These are phyloP conservation scores for Echinops telfairi DNA, from an alignment of 2,113 vertebrate genomes.

Conservation along the genomic window DNA sequence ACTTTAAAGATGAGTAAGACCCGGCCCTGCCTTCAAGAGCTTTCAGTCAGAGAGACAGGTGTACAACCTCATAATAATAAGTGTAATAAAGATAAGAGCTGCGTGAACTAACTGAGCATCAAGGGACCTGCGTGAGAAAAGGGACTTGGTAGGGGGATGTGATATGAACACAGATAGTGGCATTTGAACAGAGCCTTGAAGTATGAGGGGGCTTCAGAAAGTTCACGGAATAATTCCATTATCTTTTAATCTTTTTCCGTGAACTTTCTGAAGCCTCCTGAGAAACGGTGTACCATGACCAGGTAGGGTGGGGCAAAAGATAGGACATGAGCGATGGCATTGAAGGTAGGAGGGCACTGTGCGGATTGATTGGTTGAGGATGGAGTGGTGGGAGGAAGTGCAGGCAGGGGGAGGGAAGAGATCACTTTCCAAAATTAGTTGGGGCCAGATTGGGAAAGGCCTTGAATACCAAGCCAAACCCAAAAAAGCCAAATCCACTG, in stretches of 20 bases:
- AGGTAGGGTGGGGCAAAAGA: background rate
- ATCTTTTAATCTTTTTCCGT: too few species aligned
- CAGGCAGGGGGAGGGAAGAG: too few species aligned
- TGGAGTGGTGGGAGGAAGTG: too few species aligned
- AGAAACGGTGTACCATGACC: too few species aligned
- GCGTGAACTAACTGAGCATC: background rate
- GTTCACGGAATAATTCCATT: too few species aligned
- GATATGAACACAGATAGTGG: background rate
- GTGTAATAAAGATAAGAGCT: background rate
- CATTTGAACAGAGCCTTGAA: background rate
- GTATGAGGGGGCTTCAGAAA: background rate
- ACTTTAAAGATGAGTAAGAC: constrained; percentile 28
- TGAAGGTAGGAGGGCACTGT: background rate
- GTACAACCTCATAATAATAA: background rate
- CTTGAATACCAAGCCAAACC: background rate
- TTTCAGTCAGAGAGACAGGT: constrained; percentile 45
- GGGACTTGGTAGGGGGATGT: background rate
- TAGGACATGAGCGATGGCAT: background rate
- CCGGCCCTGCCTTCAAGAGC: constrained; percentile 7
- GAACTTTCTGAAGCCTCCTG: too few species aligned
- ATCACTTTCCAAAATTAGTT: background rate
- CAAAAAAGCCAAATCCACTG: too few species aligned
- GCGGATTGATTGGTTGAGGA: background rate
- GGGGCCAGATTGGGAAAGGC: background rate
- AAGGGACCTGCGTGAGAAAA: background rate